Evolutionary conservation across 1,140 invertebrate species (phyloP).

Genomic region (Myzus persicae): DNA sequence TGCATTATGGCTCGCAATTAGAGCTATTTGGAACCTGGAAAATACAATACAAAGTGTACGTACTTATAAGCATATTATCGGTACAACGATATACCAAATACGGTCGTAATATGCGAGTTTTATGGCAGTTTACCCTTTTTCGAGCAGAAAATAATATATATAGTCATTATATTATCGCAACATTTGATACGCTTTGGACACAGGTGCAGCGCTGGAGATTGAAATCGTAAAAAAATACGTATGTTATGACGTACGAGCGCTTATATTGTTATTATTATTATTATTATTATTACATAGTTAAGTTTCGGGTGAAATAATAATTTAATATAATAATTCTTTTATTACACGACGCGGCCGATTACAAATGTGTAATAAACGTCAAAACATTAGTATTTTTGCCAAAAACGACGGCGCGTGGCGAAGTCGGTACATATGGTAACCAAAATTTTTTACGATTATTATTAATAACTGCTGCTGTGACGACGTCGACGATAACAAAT

Average conservation of each 20-base stretch:
- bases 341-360: background rate
- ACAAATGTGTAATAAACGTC: background rate
- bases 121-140: conserved; percentile 20
- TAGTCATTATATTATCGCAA: conserved; percentile 10
- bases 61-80: background rate
- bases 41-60: background rate
- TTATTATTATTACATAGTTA: background rate
- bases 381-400: background rate
- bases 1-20: background rate
- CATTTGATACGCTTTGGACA: conserved; percentile 35
- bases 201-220: background rate
- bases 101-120: background rate
- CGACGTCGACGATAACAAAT: background rate
- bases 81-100: background rate
- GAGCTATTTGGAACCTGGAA: background rate
- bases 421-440: background rate
- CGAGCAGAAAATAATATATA: no score
- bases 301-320: conserved; percentile 36
- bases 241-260: background rate
- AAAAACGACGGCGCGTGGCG: background rate
- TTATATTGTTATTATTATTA: background rate
- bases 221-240: conserved; percentile 3
- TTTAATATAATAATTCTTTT: conserved; percentile 14
- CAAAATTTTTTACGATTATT: background rate
- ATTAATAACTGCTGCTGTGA: background rate